phyloP scores from a whole-genome alignment of 2,888 invertebrate genomes.

The Oscheius onirici region DNA sequence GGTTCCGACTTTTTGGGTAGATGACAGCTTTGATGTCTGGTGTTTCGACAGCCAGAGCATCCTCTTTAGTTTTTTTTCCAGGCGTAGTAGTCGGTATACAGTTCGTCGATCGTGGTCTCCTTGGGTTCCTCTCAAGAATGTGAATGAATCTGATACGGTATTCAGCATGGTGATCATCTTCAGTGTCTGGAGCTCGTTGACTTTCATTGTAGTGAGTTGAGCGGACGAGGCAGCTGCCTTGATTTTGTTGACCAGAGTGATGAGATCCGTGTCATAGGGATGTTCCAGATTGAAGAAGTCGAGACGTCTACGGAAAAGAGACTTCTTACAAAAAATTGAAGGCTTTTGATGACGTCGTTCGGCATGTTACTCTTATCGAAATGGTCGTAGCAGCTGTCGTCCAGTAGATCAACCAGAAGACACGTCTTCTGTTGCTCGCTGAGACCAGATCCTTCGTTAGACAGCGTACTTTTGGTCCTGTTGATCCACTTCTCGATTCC shows the following conservation, averaged over 20 bases:
- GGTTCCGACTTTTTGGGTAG: not conserved
- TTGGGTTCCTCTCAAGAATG: not conserved
- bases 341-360: too few relatives aligned
- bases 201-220: not conserved
- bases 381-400: too few relatives aligned
- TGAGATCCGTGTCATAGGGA: not conserved
- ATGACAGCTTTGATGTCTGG: not conserved
- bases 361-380: too few relatives aligned
- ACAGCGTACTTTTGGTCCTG: too few relatives aligned
- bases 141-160: not conserved
- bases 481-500: too few relatives aligned
- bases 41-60: not conserved
- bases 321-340: too few relatives aligned
- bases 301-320: slow-evolving; percentile 1
- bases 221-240: not conserved
- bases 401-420: too few relatives aligned
- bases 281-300: not conserved
- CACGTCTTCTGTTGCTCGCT: too few relatives aligned
- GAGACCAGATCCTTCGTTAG: too few relatives aligned
- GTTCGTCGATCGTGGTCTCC: not conserved
- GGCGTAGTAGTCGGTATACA: not conserved
- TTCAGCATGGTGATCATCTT: not conserved
- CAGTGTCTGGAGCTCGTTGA: not conserved
- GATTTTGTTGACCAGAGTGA: not conserved
- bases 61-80: not conserved